phyloP scores from a whole-genome alignment of 2,797 vertebrate species.

The Falco berigora region DNA sequence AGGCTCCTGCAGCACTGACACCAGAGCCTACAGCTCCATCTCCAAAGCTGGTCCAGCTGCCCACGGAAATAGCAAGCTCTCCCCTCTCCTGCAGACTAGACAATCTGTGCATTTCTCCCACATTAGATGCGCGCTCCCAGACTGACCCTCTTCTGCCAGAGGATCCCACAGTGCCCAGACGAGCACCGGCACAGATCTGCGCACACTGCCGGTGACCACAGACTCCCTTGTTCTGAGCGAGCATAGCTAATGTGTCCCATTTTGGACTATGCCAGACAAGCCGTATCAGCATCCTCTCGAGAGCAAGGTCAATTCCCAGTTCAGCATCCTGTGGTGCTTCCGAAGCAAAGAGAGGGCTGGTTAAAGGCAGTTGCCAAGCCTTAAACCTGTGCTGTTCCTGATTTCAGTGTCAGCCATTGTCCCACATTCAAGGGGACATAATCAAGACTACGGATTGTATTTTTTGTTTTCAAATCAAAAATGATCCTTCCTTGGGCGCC shows the following conservation, averaged over 20 bases:
- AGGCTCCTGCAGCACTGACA: background rate
- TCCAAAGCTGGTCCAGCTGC: background rate
- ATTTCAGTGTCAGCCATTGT: background rate
- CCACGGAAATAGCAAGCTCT: background rate
- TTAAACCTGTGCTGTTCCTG: background rate
- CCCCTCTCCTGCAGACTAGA: background rate
- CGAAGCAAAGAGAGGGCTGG: background rate
- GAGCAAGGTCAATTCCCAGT: background rate
- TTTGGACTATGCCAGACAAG: background rate
- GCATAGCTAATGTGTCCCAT: background rate
- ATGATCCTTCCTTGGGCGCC: background rate
- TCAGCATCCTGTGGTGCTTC: background rate
- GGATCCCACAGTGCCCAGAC: background rate
- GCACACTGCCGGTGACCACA: background rate
- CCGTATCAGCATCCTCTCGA: background rate
- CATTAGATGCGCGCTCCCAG: background rate
- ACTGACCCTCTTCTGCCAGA: background rate
- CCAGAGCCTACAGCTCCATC: background rate
- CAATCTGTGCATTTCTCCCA: background rate
- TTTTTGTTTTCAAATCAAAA: background rate
- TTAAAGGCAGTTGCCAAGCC: background rate
- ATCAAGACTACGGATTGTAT: background rate
- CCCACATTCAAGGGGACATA: background rate
- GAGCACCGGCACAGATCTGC: background rate
- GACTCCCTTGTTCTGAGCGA: background rate